These are phyloP conservation scores for Drosophila emarginata DNA, from an alignment of 2,888 invertebrate genomes.

Conservation along the genomic window DNA sequence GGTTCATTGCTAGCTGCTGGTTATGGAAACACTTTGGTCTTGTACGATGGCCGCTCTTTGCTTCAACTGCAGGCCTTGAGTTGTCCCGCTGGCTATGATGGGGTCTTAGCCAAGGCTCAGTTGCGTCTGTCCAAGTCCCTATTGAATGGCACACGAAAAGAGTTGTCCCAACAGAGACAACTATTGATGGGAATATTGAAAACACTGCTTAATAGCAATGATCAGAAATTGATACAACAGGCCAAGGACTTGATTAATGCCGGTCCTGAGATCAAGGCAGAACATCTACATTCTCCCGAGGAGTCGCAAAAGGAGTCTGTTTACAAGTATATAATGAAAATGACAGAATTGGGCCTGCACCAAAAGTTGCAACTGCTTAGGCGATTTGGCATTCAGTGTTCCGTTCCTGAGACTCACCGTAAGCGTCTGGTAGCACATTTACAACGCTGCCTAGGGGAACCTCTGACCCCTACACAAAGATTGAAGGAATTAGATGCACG, in stretches of 20 bases:
- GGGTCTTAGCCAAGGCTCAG: conserved; percentile 77
- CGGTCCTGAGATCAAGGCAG: conserved; percentile 16
- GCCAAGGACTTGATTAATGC: conserved; percentile 46
- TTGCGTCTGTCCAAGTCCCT: conserved; percentile 61
- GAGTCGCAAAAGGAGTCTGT: conserved; percentile 41
- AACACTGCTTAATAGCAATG: conserved; percentile 71
- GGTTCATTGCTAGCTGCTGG: conserved; percentile 89
- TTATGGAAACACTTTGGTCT: conserved; percentile 86
- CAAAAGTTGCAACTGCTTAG: conserved; percentile 80
- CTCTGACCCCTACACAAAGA: not conserved
- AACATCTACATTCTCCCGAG: conserved; percentile 28
- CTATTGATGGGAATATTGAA: conserved; percentile 71
- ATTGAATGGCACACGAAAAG: conserved; percentile 62
- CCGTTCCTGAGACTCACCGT: conserved; percentile 57
- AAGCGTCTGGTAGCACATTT: conserved; percentile 64
- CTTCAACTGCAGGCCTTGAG: conserved; percentile 85
- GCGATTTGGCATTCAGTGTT: conserved; percentile 74
- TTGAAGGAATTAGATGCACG: conserved; percentile 47
- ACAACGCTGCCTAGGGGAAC: conserved; percentile 41
- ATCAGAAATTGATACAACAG: conserved; percentile 67
- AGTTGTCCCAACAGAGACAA: conserved; percentile 66
- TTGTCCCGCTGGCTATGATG: conserved; percentile 75
- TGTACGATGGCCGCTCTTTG: conserved; percentile 86
- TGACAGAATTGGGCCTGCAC: conserved; percentile 78
- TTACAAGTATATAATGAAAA: conserved; percentile 70